A percentile compares a stretch with the other conserved stretches of the same genome.
Conservation (phyloP, 2,888 invertebrate genomes). For the Leucania comma region DNA sequence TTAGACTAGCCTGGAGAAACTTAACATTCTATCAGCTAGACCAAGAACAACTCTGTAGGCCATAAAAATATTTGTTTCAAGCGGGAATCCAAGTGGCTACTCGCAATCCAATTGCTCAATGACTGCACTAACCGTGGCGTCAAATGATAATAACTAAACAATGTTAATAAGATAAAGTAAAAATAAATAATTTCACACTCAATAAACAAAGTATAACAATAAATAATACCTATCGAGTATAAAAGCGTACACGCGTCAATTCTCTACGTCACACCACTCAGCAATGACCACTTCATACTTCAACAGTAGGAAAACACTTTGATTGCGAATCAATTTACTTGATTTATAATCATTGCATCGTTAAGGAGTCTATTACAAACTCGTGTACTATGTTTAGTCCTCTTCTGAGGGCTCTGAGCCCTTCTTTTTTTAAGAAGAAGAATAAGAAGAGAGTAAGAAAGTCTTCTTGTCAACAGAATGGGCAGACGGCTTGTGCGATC, state of each 20-base stretch:
- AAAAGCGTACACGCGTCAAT: slow-evolving; percentile 6
- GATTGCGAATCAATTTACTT: slow-evolving; percentile 46
- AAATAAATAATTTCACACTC: slow-evolving; percentile 15
- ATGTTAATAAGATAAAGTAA: too few species aligned
- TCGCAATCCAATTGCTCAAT: too few species aligned
- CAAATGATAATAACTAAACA: too few species aligned
- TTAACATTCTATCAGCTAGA: too few species aligned
- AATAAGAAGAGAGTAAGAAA: not conserved
- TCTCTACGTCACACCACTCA: slow-evolving; percentile 31
- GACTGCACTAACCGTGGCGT: too few species aligned
- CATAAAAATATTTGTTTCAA: too few species aligned
- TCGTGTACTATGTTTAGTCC: slow-evolving; percentile 28
- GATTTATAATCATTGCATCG: slow-evolving; percentile 41
- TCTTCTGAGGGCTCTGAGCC: slow-evolving; percentile 25
- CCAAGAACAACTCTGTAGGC: too few species aligned
- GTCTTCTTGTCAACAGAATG: slow-evolving; percentile 92
- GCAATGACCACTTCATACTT: slow-evolving; percentile 18
- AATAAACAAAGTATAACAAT: slow-evolving; percentile 7
- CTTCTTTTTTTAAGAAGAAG: slow-evolving; percentile 9
- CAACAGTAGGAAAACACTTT: slow-evolving; percentile 14
- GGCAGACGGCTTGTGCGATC: slow-evolving; percentile 98
- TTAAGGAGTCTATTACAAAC: not conserved
- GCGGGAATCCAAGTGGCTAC: too few species aligned
- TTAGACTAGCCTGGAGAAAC: too few species aligned
- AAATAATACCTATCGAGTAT: slow-evolving; percentile 21